A percentile compares a stretch with the other conserved stretches of the same genome.
Conservation (phyloP, 2,888 invertebrate species). For the Muscina levida region DNA sequence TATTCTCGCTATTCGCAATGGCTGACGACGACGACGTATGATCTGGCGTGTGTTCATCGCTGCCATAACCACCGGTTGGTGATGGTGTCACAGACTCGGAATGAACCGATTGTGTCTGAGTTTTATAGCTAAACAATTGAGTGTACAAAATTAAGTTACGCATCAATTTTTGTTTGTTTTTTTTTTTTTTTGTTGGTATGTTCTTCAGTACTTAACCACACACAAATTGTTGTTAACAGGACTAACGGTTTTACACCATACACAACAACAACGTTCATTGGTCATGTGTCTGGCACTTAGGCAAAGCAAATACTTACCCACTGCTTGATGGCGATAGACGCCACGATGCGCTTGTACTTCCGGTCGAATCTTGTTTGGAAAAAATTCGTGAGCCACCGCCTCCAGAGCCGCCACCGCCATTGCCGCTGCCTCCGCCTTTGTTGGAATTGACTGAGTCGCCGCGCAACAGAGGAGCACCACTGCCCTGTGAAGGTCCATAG, state of each 20-base stretch:
- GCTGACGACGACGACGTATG: conserved; percentile 73
- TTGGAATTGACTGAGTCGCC: conserved; percentile 86
- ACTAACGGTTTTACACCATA: conserved; percentile 7
- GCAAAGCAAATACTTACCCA: conserved; percentile 75
- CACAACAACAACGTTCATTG: neutral
- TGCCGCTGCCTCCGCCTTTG: conserved; percentile 81
- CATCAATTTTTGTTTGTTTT: conserved; percentile 20
- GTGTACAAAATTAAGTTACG: conserved; percentile 51
- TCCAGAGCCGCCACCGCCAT: conserved; percentile 59
- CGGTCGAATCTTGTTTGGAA: conserved; percentile 84
- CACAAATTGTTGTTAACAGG: conserved; percentile 12
- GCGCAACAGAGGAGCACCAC: conserved; percentile 81
- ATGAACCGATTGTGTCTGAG: conserved; percentile 78
- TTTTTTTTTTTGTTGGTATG: too few species aligned
- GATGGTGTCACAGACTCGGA: conserved; percentile 90
- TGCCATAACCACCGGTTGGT: conserved; percentile 84
- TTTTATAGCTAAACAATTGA: conserved; percentile 77
- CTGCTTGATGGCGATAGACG: conserved; percentile 80
- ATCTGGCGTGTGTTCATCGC: conserved; percentile 79
- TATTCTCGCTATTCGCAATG: conserved; percentile 68
- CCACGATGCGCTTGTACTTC: conserved; percentile 78
- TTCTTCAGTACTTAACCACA: conserved; percentile 25
- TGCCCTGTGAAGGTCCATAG: conserved; percentile 83
- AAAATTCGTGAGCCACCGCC: conserved; percentile 81
- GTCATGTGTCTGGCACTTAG: neutral